Conservation (phyloP, 2,797 vertebrate species). For the Petrocephalus schoutedeni region DNA sequence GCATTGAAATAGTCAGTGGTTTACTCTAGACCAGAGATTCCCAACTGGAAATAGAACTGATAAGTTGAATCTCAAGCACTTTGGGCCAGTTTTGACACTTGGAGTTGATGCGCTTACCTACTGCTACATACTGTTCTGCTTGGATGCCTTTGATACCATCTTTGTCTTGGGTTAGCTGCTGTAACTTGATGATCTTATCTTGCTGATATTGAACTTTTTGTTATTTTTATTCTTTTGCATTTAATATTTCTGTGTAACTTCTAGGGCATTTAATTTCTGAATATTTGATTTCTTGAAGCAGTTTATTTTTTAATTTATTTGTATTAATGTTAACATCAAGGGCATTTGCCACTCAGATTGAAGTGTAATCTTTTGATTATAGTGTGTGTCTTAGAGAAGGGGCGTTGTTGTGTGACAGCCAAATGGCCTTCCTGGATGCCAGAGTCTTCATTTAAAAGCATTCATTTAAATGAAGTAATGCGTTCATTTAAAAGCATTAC, state of each 20-base stretch:
- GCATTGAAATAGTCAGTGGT: not conserved
- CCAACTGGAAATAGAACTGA: not conserved
- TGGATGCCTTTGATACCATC: not conserved
- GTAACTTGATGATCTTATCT: not conserved
- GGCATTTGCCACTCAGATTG: not conserved
- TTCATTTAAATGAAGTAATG: too few relatives aligned
- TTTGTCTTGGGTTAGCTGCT: not conserved
- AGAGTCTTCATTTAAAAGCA: too few relatives aligned
- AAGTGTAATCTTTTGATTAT: not conserved
- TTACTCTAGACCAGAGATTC: not conserved
- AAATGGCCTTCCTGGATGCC: not conserved
- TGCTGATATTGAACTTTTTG: not conserved
- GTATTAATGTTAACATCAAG: not conserved
- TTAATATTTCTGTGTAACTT: not conserved
- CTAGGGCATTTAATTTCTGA: not conserved
- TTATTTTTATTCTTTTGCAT: not conserved
- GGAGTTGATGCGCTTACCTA: not conserved
- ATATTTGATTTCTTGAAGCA: not conserved
- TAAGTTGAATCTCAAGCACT: not conserved
- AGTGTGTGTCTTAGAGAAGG: not conserved
- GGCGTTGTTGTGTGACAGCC: not conserved
- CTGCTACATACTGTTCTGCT: not conserved
- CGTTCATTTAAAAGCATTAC: not conserved
- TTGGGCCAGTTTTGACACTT: not conserved
- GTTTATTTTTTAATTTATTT: not conserved